Percentiles rank a stretch among this genome's conserved stretches.
Evolutionary conservation across 2,113 vertebrate species (phyloP).

Genomic region (Blennius ocellaris): DNA sequence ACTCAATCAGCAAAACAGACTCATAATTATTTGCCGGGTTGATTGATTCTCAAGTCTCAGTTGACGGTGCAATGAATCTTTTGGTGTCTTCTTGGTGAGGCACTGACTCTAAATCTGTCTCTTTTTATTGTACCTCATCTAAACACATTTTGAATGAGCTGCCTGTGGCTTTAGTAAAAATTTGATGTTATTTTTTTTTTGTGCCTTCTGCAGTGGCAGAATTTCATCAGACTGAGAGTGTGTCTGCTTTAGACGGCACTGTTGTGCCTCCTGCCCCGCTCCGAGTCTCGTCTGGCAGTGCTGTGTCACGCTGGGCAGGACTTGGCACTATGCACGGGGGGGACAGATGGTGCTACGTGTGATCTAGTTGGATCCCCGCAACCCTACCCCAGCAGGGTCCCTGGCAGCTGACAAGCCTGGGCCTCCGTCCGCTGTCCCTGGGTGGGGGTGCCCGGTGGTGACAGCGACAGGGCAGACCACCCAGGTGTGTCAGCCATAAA

Average conservation of each 20-base stretch:
- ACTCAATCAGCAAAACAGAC: constrained; percentile 30
- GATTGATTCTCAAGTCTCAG: constrained; percentile 15
- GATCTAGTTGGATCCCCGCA: constrained; percentile 73
- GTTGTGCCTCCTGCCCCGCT: constrained; percentile 41
- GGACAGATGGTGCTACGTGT: constrained; percentile 73
- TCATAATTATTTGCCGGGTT: constrained; percentile 12
- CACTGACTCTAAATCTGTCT: constrained; percentile 9
- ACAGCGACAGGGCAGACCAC: constrained; percentile 50
- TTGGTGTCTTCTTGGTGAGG: constrained; percentile 27
- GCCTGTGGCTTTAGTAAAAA: constrained; percentile 56
- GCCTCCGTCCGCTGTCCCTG: constrained; percentile 42
- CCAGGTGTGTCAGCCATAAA: constrained; percentile 61
- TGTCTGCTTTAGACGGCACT: constrained; percentile 29
- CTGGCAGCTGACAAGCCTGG: constrained; percentile 66
- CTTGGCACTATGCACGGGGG: constrained; percentile 61
- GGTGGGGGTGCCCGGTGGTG: constrained; percentile 25
- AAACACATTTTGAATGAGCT: constrained; percentile 58
- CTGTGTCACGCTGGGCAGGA: constrained; percentile 44
- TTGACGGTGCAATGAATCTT: background rate
- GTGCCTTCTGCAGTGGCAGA: constrained; percentile 21
- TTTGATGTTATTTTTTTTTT: constrained; percentile 41
- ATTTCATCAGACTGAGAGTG: constrained; percentile 51
- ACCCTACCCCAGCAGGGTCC: constrained; percentile 54
- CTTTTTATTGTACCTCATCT: constrained; percentile 36
- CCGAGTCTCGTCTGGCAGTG: constrained; percentile 61